Percentiles rank a stretch among this genome's conserved stretches.
phyloP scores from a whole-genome alignment of 2,113 vertebrate species.

The Lycocorax pyrrhopterus region DNA sequence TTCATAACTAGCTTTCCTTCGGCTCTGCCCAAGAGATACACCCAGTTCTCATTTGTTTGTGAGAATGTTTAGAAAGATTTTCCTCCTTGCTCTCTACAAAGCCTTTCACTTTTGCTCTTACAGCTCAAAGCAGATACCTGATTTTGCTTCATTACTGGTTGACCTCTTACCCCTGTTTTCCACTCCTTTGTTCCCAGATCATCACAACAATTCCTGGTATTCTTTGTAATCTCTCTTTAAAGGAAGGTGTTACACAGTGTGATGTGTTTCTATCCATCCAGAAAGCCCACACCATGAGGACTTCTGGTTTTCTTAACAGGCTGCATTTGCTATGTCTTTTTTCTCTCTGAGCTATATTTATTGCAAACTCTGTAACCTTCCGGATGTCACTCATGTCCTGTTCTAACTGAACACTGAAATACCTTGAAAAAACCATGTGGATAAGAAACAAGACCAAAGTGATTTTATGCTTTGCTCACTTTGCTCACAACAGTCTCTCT shows the following conservation, averaged over 20 bases:
- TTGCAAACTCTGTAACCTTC: background rate
- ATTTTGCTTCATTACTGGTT: background rate
- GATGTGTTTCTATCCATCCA: background rate
- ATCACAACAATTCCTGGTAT: background rate
- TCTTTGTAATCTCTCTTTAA: background rate
- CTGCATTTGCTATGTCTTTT: background rate
- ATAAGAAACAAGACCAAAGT: background rate
- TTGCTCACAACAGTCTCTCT: background rate
- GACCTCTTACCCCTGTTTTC: slow-evolving; percentile 2
- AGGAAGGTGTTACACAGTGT: background rate
- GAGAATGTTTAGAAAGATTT: background rate
- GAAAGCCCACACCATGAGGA: background rate
- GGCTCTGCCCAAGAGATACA: background rate
- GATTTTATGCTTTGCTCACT: background rate
- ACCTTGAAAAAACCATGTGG: background rate
- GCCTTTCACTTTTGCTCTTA: background rate
- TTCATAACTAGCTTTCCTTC: background rate
- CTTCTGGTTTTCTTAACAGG: background rate
- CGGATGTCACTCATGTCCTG: background rate
- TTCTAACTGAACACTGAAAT: background rate
- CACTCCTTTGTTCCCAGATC: background rate
- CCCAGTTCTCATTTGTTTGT: background rate
- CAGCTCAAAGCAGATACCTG: background rate
- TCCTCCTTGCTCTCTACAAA: background rate
- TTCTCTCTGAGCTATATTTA: background rate